These are phyloP conservation scores for Hydrozoanthus tunicans DNA, from an alignment of 64 coral and sea anemone genomes.

Conservation along the genomic window DNA sequence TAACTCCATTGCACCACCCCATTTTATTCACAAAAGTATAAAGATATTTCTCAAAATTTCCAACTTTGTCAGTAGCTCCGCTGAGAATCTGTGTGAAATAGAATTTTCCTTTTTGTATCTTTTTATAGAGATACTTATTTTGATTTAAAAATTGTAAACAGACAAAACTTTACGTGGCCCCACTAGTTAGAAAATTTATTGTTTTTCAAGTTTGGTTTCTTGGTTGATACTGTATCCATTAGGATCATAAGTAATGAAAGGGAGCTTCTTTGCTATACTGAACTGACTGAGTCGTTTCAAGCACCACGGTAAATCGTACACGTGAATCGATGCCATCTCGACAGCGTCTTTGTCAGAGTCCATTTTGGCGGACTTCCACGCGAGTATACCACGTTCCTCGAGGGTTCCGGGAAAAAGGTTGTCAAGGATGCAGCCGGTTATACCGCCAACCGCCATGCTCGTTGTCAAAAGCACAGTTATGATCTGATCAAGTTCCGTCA, in stretches of 20 bases:
- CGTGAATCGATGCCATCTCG: conserved; percentile 39
- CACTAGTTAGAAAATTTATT: too few relatives aligned
- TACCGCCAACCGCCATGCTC: conserved; percentile 81
- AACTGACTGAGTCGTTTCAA: conserved; percentile 23
- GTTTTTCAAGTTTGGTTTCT: too few relatives aligned
- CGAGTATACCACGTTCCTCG: conserved; percentile 75
- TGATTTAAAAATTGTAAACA: too few relatives aligned
- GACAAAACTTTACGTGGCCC: too few relatives aligned
- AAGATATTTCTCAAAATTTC: too few relatives aligned
- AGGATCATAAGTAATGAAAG: conserved; percentile 64
- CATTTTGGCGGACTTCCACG: conserved; percentile 35
- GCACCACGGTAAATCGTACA: conserved; percentile 73
- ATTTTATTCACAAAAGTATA: too few relatives aligned
- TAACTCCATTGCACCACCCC: too few relatives aligned
- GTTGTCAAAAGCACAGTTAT: conserved; percentile 76
- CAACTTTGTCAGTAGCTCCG: too few relatives aligned
- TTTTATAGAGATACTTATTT: too few relatives aligned
- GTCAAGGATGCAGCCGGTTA: conserved; percentile 69
- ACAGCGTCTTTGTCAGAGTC: neutral
- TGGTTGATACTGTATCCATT: too few relatives aligned
- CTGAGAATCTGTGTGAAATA: too few relatives aligned
- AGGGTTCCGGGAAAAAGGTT: conserved; percentile 81
- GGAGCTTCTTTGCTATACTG: conserved; percentile 60
- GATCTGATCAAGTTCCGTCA: conserved; percentile 82
- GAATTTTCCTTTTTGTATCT: too few relatives aligned